Percentiles rank a stretch among this genome's conserved stretches.
These are phyloP conservation scores for Leucoma salicis DNA, from an alignment of 2,888 invertebrate species.

Conservation along the genomic window DNA sequence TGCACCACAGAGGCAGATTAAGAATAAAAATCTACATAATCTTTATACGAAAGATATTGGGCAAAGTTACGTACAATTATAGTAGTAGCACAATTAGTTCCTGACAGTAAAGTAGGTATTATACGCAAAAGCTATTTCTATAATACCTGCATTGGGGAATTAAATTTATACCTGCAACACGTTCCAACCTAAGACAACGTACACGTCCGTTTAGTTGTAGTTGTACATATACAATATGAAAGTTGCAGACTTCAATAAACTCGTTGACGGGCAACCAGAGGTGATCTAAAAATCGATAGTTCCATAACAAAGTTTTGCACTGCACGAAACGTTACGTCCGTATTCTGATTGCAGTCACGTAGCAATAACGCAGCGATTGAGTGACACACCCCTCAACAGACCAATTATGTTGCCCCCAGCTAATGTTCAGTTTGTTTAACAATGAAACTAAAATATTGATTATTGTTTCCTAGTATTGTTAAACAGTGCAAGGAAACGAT, in stretches of 20 bases:
- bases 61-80: too few relatives aligned
- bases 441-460: conserved; percentile 27
- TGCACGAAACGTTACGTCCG: conserved; percentile 33
- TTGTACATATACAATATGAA: conserved; percentile 23
- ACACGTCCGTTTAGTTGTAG: conserved; percentile 17
- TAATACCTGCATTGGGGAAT: too few relatives aligned
- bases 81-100: too few relatives aligned
- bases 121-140: too few relatives aligned
- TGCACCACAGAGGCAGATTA: too few relatives aligned
- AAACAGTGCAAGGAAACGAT: background rate
- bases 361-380: conserved; percentile 70
- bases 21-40: too few relatives aligned
- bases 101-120: too few relatives aligned
- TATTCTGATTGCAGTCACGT: conserved; percentile 65
- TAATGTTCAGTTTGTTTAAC: conserved; percentile 38
- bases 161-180: too few relatives aligned
- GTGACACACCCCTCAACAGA: conserved; percentile 63
- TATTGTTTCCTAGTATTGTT: conserved; percentile 5
- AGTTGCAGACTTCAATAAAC: conserved; percentile 29
- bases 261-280: conserved; percentile 29
- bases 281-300: conserved; percentile 38
- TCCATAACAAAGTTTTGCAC: conserved; percentile 35
- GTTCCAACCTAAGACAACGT: too few relatives aligned
- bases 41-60: too few relatives aligned
- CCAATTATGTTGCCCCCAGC: conserved; percentile 51